Evolutionary conservation across 2,797 vertebrate species (phyloP).

Genomic region (Podargus strigoides): DNA sequence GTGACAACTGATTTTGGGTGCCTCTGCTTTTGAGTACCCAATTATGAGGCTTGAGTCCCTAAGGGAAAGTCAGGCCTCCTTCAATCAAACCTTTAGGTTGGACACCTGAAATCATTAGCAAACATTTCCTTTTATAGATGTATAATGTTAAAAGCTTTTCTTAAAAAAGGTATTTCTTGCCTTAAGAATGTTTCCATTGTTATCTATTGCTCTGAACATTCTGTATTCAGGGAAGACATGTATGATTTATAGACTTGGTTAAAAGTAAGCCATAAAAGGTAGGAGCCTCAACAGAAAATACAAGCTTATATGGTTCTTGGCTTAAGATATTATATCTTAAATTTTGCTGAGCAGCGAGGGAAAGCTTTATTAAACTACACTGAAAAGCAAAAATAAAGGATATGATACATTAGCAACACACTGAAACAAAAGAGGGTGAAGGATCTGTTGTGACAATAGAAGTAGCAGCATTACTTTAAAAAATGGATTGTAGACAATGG

Average conservation of each 20-base stretch:
- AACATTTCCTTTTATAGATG: background rate
- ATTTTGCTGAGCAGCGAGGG: background rate
- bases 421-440: background rate
- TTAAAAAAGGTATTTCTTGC: background rate
- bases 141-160: background rate
- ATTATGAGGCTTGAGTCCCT: background rate
- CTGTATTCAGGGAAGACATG: background rate
- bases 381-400: background rate
- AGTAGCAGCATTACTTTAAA: background rate
- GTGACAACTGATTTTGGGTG: background rate
- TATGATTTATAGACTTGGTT: conserved; percentile 1
- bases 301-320: background rate
- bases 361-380: background rate
- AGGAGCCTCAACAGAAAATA: background rate
- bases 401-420: background rate
- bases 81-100: background rate
- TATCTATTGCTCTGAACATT: background rate
- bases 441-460: background rate
- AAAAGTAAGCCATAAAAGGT: background rate
- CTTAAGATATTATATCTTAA: background rate
- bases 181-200: background rate
- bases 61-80: background rate
- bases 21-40: background rate
- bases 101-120: background rate
- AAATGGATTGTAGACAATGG: background rate